Evolutionary conservation across 2,797 vertebrate species (phyloP), one percentile per base, ranked within the genome.

Genomic region (Alfaro cultratus): DNA sequence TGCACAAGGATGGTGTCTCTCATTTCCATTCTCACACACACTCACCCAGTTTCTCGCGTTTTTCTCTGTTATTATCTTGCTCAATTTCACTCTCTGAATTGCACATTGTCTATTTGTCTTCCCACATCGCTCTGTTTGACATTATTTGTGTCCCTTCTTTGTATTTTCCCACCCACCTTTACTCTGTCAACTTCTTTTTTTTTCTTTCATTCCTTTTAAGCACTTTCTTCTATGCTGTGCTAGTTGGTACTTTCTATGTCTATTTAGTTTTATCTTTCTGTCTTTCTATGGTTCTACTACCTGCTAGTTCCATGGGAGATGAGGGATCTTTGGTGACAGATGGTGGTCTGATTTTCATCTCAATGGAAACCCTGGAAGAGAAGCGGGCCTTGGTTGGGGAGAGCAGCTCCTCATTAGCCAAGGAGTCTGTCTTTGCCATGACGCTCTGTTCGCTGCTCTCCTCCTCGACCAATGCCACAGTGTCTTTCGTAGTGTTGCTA

Each of bases 291-390:
- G 74, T 31, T 87, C 23, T n/a, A 84, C 71, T 95, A 95, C 94
- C 95, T 90, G 92, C 90, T 76, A 91, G 84, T 72, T 96, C 95
- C 85, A 91, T 93, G 87, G 93, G 89, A 78, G 94, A 94, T 75
- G 88, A 92, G 88, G 91, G 87, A 73, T 96, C 96, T 91, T 95
- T 96, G 89, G 94, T 83, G 72, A 94, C 91, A 84, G 95, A 91
- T 74, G 94, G 90, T 39, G 93, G 85, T 80, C 93, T 91, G 89
- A 92, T 94, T 91, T 95, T 96, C 91, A 96, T 96, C 93, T 96
- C 96, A 45, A 95, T 94, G 87, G 94, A 93, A 39, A 95, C 95
- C 91, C 95, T 94, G 86, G 95, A 94, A 81, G 94, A 92, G 85
- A 94, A 94, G 78, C 92, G 93, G 76, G 91, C 74, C 82, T 95